phyloP scores from a whole-genome alignment of 2,797 vertebrate genomes.

The Trematocara caparti region DNA sequence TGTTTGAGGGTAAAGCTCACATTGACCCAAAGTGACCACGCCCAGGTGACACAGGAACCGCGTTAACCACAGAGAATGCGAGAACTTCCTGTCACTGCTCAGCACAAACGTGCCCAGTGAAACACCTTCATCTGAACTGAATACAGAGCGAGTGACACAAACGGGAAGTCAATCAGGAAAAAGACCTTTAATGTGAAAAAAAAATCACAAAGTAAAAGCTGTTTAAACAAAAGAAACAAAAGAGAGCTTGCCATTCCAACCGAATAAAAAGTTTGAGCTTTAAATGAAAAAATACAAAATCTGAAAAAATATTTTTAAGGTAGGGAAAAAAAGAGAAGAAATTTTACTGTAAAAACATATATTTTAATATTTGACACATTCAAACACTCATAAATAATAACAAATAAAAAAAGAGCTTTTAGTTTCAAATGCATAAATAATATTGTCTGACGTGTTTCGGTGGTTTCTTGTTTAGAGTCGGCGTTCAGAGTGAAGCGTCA shows the following conservation, averaged over 20 bases:
- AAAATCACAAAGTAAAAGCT: neutral
- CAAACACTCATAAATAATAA: neutral
- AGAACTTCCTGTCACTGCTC: neutral
- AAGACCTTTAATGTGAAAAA: neutral
- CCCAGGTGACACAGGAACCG: neutral
- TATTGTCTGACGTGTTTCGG: neutral
- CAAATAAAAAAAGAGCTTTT: neutral
- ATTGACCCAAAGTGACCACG: neutral
- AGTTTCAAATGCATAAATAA: neutral
- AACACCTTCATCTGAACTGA: neutral
- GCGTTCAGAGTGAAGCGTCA: constrained; percentile 36
- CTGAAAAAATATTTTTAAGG: neutral
- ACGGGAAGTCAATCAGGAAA: neutral
- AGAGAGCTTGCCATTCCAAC: neutral
- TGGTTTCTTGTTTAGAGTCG: constrained; percentile 2
- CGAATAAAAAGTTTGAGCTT: neutral
- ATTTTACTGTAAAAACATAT: neutral
- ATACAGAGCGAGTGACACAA: neutral
- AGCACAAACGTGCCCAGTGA: neutral
- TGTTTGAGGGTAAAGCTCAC: neutral
- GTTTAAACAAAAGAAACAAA: neutral
- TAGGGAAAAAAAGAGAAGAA: neutral
- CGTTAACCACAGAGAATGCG: neutral
- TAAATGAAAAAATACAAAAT: neutral
- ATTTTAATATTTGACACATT: neutral